Percentiles rank a stretch among this genome's conserved stretches.
Evolutionary conservation across 2,797 vertebrate species (phyloP).

Genomic region (Chrosomus eos): DNA sequence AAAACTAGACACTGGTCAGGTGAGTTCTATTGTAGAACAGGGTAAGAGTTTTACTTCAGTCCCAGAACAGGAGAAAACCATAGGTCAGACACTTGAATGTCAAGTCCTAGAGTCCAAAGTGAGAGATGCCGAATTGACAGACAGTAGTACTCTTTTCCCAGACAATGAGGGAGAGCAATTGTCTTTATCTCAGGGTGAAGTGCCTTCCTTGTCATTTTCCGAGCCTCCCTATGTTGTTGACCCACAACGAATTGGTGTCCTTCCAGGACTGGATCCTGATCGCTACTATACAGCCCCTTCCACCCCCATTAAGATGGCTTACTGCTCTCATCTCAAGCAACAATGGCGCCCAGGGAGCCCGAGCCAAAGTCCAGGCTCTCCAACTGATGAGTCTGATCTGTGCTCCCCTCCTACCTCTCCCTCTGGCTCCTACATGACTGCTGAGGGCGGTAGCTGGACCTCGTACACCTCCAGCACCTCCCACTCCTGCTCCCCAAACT

Average conservation of each 20-base stretch:
- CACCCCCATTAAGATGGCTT: slow-evolving; percentile 84
- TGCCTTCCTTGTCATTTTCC: slow-evolving; percentile 89
- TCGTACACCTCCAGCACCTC: slow-evolving; percentile 89
- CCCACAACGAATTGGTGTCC: slow-evolving; percentile 74
- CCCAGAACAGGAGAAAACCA: slow-evolving; percentile 58
- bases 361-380: slow-evolving; percentile 73
- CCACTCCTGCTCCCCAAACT: slow-evolving; percentile 89
- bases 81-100: slow-evolving; percentile 50
- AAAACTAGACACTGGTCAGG: slow-evolving; percentile 67
- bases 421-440: slow-evolving; percentile 94
- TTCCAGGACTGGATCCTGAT: slow-evolving; percentile 82
- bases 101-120: slow-evolving; percentile 63
- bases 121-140: slow-evolving; percentile 64
- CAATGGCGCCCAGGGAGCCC: slow-evolving; percentile 75
- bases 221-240: slow-evolving; percentile 78
- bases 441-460: slow-evolving; percentile 92
- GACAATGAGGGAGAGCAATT: slow-evolving; percentile 67
- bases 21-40: slow-evolving; percentile 58
- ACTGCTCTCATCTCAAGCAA: slow-evolving; percentile 75
- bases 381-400: slow-evolving; percentile 81
- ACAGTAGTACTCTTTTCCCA: slow-evolving; percentile 59
- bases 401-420: slow-evolving; percentile 91
- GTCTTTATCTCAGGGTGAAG: slow-evolving; percentile 82
- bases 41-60: slow-evolving; percentile 53
- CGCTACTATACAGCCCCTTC: slow-evolving; percentile 93